These are phyloP conservation scores for Rhimphoctona megacephalus DNA, from an alignment of 2,888 invertebrate genomes.

Conservation along the genomic window DNA sequence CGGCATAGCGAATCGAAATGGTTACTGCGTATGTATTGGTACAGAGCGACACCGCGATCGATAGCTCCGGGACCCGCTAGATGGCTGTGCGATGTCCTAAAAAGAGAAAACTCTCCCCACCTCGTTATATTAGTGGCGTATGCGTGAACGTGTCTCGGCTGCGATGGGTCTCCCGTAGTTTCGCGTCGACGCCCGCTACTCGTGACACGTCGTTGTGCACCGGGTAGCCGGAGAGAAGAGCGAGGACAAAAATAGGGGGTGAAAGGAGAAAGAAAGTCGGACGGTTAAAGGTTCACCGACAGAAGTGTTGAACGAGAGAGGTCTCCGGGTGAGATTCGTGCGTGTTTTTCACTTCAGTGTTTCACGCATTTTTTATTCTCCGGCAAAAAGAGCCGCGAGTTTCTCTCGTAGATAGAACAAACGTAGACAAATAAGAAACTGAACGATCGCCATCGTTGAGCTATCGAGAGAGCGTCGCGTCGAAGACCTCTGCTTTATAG, in stretches of 20 bases:
- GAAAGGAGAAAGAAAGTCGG: constrained; percentile 18
- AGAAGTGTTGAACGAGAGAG: constrained; percentile 21
- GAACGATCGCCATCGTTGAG: constrained; percentile 32
- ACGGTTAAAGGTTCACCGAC: neutral
- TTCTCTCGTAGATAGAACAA: neutral
- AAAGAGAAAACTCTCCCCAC: neutral
- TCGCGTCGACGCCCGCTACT: constrained; percentile 69
- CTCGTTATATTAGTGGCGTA: constrained; percentile 23
- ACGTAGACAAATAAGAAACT: neutral
- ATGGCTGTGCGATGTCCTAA: constrained; percentile 36
- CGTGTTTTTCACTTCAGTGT: constrained; percentile 8
- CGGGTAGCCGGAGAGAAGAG: constrained; percentile 47
- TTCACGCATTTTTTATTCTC: neutral
- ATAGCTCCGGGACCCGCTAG: constrained; percentile 23
- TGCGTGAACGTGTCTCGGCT: constrained; percentile 37
- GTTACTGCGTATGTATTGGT: constrained; percentile 22
- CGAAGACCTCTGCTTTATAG: neutral
- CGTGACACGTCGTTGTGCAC: constrained; percentile 68
- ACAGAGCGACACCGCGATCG: constrained; percentile 9
- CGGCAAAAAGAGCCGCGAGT: neutral
- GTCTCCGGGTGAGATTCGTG: constrained; percentile 6
- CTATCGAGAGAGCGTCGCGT: constrained; percentile 34
- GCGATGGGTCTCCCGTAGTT: constrained; percentile 58
- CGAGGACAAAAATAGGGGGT: constrained; percentile 8
- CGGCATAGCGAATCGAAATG: neutral